A percentile compares a stretch with the other conserved stretches of the same genome.
Evolutionary conservation across 1,140 invertebrate species (phyloP).

Genomic region (Drosophila subobscura): DNA sequence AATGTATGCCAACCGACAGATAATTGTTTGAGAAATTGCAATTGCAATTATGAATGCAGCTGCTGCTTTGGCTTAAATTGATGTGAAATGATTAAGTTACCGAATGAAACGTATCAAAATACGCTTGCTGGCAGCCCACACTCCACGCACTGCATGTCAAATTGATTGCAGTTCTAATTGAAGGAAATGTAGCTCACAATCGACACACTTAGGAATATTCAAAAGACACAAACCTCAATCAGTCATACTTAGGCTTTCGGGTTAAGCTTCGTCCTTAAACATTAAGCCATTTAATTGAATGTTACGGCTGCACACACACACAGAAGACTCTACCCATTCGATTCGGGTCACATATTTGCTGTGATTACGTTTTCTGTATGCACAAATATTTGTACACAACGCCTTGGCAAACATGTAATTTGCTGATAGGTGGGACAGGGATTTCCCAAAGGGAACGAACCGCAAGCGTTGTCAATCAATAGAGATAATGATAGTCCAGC

Average conservation of each 20-base stretch:
- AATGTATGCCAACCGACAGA: no score
- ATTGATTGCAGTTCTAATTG: no score
- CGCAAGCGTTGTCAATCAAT: conserved; percentile 17
- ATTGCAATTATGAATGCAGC: no score
- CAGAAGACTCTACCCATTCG: conserved; percentile 1
- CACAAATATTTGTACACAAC: conserved; percentile 7
- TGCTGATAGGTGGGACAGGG: conserved; percentile 19
- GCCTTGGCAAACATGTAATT: conserved; percentile 35
- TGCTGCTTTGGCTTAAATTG: no score
- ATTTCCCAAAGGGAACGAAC: neutral
- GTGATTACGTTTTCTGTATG: neutral
- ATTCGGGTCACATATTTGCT: conserved; percentile 1
- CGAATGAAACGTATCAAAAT: no score
- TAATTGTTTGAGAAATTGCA: no score
- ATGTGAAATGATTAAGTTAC: no score
- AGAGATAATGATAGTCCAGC: neutral
- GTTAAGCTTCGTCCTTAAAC: neutral
- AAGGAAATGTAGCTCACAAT: neutral
- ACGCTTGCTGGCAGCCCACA: no score
- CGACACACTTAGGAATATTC: neutral
- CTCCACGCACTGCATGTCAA: no score
- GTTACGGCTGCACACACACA: neutral
- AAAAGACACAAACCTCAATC: neutral
- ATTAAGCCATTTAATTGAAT: conserved; percentile 8
- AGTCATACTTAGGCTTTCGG: neutral